Evolutionary conservation across 2,113 vertebrate species (phyloP), one percentile per base, ranked within the genome.

Genomic region (Limnothrissa miodon): DNA sequence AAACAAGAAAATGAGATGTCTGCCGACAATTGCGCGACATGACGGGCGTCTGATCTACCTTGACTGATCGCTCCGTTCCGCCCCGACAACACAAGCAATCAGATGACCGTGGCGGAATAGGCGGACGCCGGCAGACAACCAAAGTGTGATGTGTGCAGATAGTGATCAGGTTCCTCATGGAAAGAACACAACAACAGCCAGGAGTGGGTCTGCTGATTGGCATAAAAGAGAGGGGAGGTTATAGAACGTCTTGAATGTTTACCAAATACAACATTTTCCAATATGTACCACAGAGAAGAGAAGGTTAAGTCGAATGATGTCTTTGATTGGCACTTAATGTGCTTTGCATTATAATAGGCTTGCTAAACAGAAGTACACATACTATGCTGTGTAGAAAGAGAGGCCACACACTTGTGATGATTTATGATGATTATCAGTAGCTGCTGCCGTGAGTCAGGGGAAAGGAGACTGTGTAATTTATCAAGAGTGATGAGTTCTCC

Each of bases 31-130:
- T 83, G 83, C 33, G 44, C 48, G 42, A 82, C 83, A 87, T 85
- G 82, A 87, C 88, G 83, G 85, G 81, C 80, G 80, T 78, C 39
- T 84, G 85, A 87, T 88, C 83, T 84, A 84, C 85, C 44, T 53
- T 59, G 45, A 80, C 82, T 74, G 83, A 85, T 85, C 62, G 48
- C 53, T 23, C 42, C 33, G 62, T 70, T 59, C 46, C 42, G 78
- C 39, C 45, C 33, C 62, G 45, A 33, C 33, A 81, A 78, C 46
- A 80, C 59, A 56, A 86, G 83, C 79, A 83, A 78, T 86, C 83
- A 78, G 86, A 74, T 87, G 85, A 85, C 84, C 79, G 11, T 78
- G 62, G 42, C 44, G 51, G 51, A 83, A 84, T n/a, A n/a, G 83
- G 80, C 83, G 80, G 83, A 84, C 82, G 78, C 82, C 78, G 82